Percentiles rank a stretch among this genome's conserved stretches.
phyloP scores from a whole-genome alignment of 2,113 vertebrate species.

The Canis aureus region DNA sequence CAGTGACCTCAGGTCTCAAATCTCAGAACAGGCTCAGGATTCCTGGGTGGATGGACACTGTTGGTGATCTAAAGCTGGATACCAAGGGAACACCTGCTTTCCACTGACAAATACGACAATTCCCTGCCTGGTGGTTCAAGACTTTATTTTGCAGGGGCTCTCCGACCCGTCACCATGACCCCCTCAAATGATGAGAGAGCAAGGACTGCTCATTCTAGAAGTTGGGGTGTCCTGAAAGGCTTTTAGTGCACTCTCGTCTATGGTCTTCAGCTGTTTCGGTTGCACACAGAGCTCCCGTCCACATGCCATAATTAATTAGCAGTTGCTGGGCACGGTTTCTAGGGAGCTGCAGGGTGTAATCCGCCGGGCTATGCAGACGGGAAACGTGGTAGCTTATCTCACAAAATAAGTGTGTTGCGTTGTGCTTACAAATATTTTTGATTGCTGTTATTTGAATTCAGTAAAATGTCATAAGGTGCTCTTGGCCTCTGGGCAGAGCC shows the following conservation, averaged over 20 bases:
- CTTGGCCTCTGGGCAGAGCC: constrained; percentile 73
- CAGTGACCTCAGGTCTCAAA: neutral
- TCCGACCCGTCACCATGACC: neutral
- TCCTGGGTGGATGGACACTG: neutral
- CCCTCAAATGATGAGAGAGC: neutral
- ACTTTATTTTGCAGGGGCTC: neutral
- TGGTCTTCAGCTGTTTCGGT: neutral
- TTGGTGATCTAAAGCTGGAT: neutral
- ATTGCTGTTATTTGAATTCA: constrained; percentile 72
- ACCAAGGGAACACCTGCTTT: neutral
- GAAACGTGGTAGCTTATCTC: constrained; percentile 44
- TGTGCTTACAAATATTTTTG: constrained; percentile 78
- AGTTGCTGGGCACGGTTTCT: neutral
- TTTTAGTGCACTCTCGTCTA: neutral
- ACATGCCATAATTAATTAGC: constrained; percentile 10
- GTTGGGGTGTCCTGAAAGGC: neutral
- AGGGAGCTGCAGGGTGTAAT: neutral
- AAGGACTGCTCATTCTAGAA: neutral
- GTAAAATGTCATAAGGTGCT: constrained; percentile 71
- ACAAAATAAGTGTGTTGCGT: constrained; percentile 53
- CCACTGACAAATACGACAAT: neutral
- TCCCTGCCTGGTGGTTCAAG: neutral
- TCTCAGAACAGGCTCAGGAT: neutral
- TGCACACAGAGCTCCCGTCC: neutral
- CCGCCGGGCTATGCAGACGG: constrained; percentile 4